A percentile compares a stretch with the other conserved stretches of the same genome.
These are phyloP conservation scores for Pseudocheirus occidentalis DNA, from an alignment of 2,797 vertebrate species.

Conservation along the genomic window DNA sequence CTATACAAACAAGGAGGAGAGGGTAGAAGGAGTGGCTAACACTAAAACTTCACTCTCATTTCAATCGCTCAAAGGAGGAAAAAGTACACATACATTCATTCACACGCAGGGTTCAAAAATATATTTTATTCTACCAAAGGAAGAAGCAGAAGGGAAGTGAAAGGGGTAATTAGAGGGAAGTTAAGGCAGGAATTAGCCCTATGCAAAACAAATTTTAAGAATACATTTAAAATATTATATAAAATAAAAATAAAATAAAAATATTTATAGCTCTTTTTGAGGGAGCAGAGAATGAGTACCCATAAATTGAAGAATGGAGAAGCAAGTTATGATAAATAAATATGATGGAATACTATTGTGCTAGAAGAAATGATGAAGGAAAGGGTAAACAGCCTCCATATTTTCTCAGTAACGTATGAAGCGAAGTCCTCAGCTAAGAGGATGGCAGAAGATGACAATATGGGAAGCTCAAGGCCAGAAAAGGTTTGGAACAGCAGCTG, in stretches of 20 bases:
- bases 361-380: neutral
- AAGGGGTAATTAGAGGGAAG: neutral
- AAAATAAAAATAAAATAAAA: neutral
- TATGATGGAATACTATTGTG: neutral
- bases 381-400: neutral
- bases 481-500: neutral
- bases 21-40: neutral
- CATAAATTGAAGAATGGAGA: neutral
- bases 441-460: neutral
- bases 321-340: neutral
- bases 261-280: neutral
- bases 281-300: neutral
- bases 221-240: neutral
- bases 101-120: neutral
- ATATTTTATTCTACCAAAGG: neutral
- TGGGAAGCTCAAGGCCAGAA: neutral
- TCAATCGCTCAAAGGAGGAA: neutral
- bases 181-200: neutral
- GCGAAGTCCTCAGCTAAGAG: neutral
- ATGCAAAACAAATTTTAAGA: neutral
- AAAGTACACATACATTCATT: neutral
- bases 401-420: neutral
- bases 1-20: neutral
- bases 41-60: neutral
- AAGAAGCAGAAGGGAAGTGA: neutral